Percentiles rank a stretch among this genome's conserved stretches.
These are phyloP conservation scores for Troglohyphantes excavatus DNA, from an alignment of 2,888 invertebrate species.

Conservation along the genomic window DNA sequence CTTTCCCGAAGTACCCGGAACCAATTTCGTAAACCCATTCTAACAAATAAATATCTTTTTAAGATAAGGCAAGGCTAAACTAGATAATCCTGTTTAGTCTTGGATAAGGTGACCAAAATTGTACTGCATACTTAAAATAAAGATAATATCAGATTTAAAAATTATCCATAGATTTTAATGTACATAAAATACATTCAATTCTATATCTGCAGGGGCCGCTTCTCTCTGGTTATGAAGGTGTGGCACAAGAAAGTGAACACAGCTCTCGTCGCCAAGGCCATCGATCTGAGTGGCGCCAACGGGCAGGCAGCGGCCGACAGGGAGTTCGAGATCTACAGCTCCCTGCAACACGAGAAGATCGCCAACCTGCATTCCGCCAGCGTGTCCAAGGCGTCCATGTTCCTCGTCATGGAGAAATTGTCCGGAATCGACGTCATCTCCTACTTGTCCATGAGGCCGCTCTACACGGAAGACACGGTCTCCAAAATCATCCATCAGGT, in stretches of 20 bases:
- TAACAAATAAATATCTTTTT: too few relatives aligned
- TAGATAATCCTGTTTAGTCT: too few relatives aligned
- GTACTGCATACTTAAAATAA: too few relatives aligned
- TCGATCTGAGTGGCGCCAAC: slow-evolving; percentile 83
- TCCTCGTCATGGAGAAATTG: slow-evolving; percentile 83
- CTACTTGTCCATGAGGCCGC: slow-evolving; percentile 92
- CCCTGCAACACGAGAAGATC: slow-evolving; percentile 93
- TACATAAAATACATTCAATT: too few relatives aligned
- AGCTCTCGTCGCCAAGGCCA: slow-evolving; percentile 92
- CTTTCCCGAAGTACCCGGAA: slow-evolving; percentile 96
- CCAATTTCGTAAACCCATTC: too few relatives aligned
- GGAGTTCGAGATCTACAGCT: slow-evolving; percentile 92
- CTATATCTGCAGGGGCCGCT: slow-evolving; percentile 87
- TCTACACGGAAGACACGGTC: slow-evolving; percentile 96
- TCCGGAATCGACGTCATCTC: slow-evolving; percentile 96
- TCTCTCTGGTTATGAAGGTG: slow-evolving; percentile 91
- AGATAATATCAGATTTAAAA: too few relatives aligned
- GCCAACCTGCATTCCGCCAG: slow-evolving; percentile 84
- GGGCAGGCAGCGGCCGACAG: slow-evolving; percentile 86
- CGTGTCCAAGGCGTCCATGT: slow-evolving; percentile 60
- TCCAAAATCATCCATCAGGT: slow-evolving; percentile 92
- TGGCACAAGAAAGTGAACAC: slow-evolving; percentile 89
- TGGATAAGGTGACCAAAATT: too few relatives aligned
- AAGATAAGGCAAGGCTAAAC: too few relatives aligned
- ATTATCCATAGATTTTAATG: too few relatives aligned